Percentiles rank a stretch among this genome's conserved stretches.
phyloP scores from a whole-genome alignment of 2,888 invertebrate genomes.

The Standfussiana lucernea region DNA sequence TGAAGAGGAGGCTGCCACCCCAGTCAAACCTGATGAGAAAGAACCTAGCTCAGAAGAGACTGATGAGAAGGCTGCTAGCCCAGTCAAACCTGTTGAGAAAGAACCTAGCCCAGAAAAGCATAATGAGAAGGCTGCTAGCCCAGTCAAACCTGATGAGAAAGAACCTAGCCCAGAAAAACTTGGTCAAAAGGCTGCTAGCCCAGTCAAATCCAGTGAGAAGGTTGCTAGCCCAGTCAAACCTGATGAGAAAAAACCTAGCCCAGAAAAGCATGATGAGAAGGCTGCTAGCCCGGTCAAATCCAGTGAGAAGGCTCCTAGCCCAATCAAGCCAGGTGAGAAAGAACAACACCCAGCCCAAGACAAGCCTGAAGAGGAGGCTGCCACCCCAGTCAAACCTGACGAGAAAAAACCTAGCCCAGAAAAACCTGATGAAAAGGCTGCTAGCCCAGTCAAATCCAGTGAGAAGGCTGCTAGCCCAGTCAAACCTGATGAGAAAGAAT shows the following conservation, averaged over 20 bases:
- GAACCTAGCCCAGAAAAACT: background rate
- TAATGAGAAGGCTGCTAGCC: background rate
- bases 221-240: background rate
- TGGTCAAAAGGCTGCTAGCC: background rate
- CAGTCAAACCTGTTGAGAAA: background rate
- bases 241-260: background rate
- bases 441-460: background rate
- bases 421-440: background rate
- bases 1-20: fast-evolving
- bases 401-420: background rate
- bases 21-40: background rate
- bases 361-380: background rate
- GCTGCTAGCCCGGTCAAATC: background rate
- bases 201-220: background rate
- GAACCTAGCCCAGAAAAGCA: too few species aligned
- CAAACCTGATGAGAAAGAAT: background rate
- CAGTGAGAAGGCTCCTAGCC: background rate
- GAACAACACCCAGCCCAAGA: background rate
- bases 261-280: background rate
- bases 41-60: fast-evolving
- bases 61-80: background rate
- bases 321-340: background rate
- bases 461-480: background rate
- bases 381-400: fast-evolving
- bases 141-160: background rate